These are phyloP conservation scores for Asobara japonica DNA, from an alignment of 1,140 invertebrate genomes.

Conservation along the genomic window DNA sequence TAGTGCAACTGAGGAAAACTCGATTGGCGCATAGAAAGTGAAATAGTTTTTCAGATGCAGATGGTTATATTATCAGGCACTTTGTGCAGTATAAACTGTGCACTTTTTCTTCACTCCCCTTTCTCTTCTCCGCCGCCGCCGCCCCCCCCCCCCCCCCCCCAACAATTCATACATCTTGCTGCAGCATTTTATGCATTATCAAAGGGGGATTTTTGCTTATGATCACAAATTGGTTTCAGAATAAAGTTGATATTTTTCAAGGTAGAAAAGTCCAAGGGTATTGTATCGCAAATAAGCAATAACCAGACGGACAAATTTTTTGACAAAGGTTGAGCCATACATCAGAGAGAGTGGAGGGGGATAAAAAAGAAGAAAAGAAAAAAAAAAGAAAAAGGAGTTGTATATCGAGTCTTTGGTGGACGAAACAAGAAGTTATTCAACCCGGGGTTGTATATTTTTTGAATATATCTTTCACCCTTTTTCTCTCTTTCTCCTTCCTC, in stretches of 20 bases:
- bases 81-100: too few relatives aligned
- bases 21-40: background rate
- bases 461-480: background rate
- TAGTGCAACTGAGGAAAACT: background rate
- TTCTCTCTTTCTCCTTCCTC: background rate
- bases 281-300: conserved; percentile 2
- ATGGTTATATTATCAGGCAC: background rate
- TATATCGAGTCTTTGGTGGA: background rate
- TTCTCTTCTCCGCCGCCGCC: too few relatives aligned
- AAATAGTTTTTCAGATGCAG: background rate
- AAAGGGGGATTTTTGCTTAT: background rate
- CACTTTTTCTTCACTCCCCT: too few relatives aligned
- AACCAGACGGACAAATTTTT: conserved; percentile 7
- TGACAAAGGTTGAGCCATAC: conserved; percentile 13
- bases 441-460: background rate
- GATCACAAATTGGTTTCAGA: background rate
- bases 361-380: too few relatives aligned
- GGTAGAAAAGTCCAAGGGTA: background rate
- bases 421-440: background rate
- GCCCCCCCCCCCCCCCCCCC: too few relatives aligned
- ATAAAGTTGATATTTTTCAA: background rate
- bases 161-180: too few relatives aligned
- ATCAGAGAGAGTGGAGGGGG: background rate
- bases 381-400: background rate
- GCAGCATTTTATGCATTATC: background rate